Evolutionary conservation across 2,113 vertebrate species (phyloP), one percentile per base, ranked within the genome.

Genomic region (Varanus komodoensis): DNA sequence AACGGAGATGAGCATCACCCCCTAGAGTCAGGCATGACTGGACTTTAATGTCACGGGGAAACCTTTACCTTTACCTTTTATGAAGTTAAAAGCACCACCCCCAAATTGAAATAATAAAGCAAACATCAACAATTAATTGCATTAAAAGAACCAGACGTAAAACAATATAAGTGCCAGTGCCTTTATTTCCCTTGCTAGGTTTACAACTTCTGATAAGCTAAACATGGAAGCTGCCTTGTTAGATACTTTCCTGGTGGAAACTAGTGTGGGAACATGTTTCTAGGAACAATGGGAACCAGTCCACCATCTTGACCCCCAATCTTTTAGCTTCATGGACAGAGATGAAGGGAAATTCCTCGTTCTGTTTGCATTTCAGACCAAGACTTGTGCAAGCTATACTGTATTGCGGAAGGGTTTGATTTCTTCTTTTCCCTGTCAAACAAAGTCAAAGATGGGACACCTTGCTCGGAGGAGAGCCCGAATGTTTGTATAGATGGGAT

Each of bases 401-500:
- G 98, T 97, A 97, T 98, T 79, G 98, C 98, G 87, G 98, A 99
- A 94, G 98, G 98, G 87, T 99, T 98, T 93, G 98, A 99, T 96
- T 99, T 99, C 97, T 99, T 98, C 97, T 98, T 98, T 95, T 98
- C 98, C 74, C 97, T 99, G 94, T 98, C 98, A 94, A 98, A 98
- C 95, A 98, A 98, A 98, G 98, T 99, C 74, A 98, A 97, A 94
- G 98, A 99, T 91, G 98, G 98, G 85, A 99, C 98, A 4, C 97
- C 97, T 61, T 99, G 98, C 92, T 97, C 97, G 54, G 97, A 97
- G 92, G 97, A 98, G 95, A 98, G 97, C 89, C 95, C 95, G 81
- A 97, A 98, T 87, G 97, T 99, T 93, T 99, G 98, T 92, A 95
- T 99, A 90, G 98, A 98, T 80, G 98, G 98, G 86, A 93, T 97